A percentile compares a stretch with the other conserved stretches of the same genome.
Evolutionary conservation across 1,140 invertebrate species (phyloP).

Genomic region (Artemia franciscana): DNA sequence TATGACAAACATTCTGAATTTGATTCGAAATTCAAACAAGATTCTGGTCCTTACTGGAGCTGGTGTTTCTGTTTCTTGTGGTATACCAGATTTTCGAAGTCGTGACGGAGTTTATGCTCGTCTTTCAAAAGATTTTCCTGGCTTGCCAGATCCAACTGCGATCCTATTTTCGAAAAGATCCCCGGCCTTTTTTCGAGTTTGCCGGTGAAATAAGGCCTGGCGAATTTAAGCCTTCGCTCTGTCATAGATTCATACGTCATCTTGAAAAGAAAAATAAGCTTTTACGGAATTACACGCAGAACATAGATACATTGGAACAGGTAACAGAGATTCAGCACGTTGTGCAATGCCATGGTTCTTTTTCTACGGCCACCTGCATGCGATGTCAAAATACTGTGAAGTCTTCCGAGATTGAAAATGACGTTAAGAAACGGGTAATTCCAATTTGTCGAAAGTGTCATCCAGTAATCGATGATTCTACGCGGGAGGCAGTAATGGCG

Average conservation of each 20-base stretch:
- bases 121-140: constrained; percentile 59
- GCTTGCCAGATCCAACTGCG: constrained; percentile 45
- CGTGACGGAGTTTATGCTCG: constrained; percentile 75
- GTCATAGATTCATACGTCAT: constrained; percentile 58
- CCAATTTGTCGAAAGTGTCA: constrained; percentile 47
- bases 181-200: constrained; percentile 72
- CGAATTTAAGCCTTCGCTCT: constrained; percentile 60
- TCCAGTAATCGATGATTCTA: constrained; percentile 9
- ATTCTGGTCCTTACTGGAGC: constrained; percentile 86
- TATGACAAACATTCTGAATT: constrained; percentile 42
- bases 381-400: constrained; percentile 49
- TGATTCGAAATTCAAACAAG: constrained; percentile 42
- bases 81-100: constrained; percentile 88
- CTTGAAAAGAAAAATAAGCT: constrained; percentile 53
- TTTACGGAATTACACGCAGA: constrained; percentile 72
- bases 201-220: constrained; percentile 74
- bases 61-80: constrained; percentile 81
- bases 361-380: constrained; percentile 69
- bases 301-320: constrained; percentile 74
- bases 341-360: constrained; percentile 73
- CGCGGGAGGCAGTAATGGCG: not conserved
- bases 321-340: constrained; percentile 57
- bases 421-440: constrained; percentile 57
- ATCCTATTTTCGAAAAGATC: constrained; percentile 54
- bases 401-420: constrained; percentile 47